phyloP scores from a whole-genome alignment of 2,797 vertebrate genomes.

The Mastacembelus armatus region DNA sequence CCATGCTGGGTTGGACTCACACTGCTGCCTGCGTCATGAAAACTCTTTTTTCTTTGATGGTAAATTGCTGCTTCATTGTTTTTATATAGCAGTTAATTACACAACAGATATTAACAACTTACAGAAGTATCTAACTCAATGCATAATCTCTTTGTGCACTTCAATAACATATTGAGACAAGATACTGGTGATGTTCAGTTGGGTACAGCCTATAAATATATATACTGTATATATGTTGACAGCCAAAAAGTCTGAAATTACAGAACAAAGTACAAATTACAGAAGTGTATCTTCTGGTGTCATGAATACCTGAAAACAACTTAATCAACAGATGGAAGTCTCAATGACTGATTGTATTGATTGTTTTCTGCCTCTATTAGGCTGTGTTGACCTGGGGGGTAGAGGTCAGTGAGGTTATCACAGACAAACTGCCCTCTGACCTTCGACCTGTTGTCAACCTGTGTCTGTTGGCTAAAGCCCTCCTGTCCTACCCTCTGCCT shows the following conservation, averaged over 20 bases:
- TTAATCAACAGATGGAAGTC: slow-evolving; percentile 11
- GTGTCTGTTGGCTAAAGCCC: slow-evolving; percentile 84
- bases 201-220: too few relatives aligned
- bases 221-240: not conserved
- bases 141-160: not conserved
- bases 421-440: slow-evolving; percentile 85
- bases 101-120: too few relatives aligned
- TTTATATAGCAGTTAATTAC: too few relatives aligned
- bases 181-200: too few relatives aligned
- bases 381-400: slow-evolving; percentile 84
- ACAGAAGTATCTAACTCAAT: not conserved
- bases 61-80: slow-evolving; percentile 22
- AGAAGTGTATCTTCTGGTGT: not conserved
- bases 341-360: slow-evolving; percentile 24
- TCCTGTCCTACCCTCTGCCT: slow-evolving; percentile 87
- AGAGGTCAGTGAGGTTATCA: slow-evolving; percentile 85
- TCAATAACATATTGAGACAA: not conserved
- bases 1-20: slow-evolving; percentile 86
- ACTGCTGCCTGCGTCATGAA: slow-evolving; percentile 85
- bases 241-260: not conserved
- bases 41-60: slow-evolving; percentile 83
- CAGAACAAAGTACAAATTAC: too few relatives aligned
- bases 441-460: slow-evolving; percentile 85
- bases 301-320: not conserved
- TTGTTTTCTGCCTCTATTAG: slow-evolving; percentile 70